phyloP scores from a whole-genome alignment of 2,797 vertebrate genomes.

The Oreochromis grahami region DNA sequence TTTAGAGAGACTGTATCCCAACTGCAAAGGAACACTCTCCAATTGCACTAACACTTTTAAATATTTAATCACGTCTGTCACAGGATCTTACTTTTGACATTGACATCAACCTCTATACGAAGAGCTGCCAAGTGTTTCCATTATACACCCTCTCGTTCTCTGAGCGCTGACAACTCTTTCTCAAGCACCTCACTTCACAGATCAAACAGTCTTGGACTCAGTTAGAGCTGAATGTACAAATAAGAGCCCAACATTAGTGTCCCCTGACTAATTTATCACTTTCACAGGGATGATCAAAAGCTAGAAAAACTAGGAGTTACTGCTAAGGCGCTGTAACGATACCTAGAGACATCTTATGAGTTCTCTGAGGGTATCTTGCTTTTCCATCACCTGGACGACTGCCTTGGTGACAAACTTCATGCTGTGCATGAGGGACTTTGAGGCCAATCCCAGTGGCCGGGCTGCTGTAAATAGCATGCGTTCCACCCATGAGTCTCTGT shows the following conservation, averaged over 20 bases:
- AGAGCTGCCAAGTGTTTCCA: conserved; percentile 53
- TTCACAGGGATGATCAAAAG: background rate
- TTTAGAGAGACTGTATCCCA: conserved; percentile 60
- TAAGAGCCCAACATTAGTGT: background rate
- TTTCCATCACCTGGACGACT: conserved; percentile 54
- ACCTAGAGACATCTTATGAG: background rate
- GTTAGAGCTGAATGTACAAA: background rate
- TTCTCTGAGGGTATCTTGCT: conserved; percentile 20
- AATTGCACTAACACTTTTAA: conserved; percentile 70
- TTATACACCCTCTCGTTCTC: conserved; percentile 18
- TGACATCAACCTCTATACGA: conserved; percentile 63
- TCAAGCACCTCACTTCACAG: conserved; percentile 24
- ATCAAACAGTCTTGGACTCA: conserved; percentile 27
- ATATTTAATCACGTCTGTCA: conserved; percentile 76
- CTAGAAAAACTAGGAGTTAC: background rate
- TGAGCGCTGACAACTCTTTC: background rate
- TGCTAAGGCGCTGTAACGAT: background rate
- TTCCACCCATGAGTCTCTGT: conserved; percentile 2
- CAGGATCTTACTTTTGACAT: conserved; percentile 73
- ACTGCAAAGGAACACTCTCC: conserved; percentile 54
- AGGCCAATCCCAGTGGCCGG: conserved; percentile 32
- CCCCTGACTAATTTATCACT: conserved; percentile 7
- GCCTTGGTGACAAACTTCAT: conserved; percentile 31
- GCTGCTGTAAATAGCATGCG: conserved; percentile 46
- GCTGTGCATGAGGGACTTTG: conserved; percentile 27